These are phyloP conservation scores for Enteromius anoplus DNA, from an alignment of 2,797 vertebrate genomes.

Conservation along the genomic window DNA sequence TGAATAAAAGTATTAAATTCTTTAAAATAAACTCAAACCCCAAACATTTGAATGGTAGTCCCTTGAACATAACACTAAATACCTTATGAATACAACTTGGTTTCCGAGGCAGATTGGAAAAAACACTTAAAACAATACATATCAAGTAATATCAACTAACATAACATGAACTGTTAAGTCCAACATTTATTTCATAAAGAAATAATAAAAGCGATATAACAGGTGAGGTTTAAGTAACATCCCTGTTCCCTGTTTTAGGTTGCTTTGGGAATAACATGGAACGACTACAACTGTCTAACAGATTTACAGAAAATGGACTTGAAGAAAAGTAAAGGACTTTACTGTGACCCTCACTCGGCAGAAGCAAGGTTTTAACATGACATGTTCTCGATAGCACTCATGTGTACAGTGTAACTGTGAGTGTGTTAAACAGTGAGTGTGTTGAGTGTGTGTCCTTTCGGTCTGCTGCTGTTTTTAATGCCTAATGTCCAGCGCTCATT, in stretches of 20 bases:
- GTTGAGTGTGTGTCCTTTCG: slow-evolving; percentile 32
- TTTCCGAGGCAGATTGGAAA: neutral
- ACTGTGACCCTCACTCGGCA: slow-evolving; percentile 58
- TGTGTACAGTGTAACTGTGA: slow-evolving; percentile 61
- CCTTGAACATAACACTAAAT: neutral
- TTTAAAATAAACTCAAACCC: neutral
- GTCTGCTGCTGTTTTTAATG: slow-evolving; percentile 17
- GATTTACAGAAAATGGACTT: slow-evolving; percentile 74
- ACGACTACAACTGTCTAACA: slow-evolving; percentile 73
- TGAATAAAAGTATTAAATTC: neutral
- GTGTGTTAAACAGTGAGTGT: slow-evolving; percentile 47
- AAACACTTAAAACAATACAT: neutral
- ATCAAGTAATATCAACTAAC: neutral
- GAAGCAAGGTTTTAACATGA: slow-evolving; percentile 59
- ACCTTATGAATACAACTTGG: neutral
- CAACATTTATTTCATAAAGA: neutral
- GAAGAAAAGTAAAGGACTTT: slow-evolving; percentile 79
- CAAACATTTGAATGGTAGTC: neutral
- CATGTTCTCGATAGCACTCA: slow-evolving; percentile 50
- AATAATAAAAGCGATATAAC: neutral
- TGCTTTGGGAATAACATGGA: slow-evolving; percentile 77
- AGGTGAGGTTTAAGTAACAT: neutral
- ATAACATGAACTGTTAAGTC: neutral
- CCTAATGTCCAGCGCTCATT: slow-evolving; percentile 49
- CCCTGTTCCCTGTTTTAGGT: slow-evolving; percentile 68